Conservation (phyloP, 1,140 invertebrate genomes). For the Apis cerana region DNA sequence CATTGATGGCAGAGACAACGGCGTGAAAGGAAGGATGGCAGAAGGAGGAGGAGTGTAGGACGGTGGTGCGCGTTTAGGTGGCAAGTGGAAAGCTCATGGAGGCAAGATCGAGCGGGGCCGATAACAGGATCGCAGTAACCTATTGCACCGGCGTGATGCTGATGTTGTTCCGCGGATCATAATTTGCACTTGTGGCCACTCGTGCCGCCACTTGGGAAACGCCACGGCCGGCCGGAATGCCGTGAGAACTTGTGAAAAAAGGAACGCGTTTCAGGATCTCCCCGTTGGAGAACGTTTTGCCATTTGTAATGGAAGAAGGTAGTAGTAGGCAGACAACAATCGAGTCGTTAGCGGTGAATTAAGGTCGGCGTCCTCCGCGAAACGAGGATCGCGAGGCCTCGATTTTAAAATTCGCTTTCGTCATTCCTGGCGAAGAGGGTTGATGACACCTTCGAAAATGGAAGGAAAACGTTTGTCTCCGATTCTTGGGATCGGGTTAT, state of each 20-base stretch:
- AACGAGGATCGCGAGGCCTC: conserved; percentile 39
- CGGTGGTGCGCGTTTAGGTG: not conserved
- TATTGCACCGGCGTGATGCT: conserved; percentile 12
- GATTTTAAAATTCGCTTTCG: conserved; percentile 65
- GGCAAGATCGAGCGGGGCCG: conserved; percentile 12
- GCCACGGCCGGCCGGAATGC: conserved; percentile 14
- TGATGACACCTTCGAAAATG: no score
- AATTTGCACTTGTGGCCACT: conserved; percentile 15
- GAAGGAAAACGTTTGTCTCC: no score
- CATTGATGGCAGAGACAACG: not conserved
- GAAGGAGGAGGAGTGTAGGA: not conserved
- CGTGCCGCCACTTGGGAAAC: conserved; percentile 4
- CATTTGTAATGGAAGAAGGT: conserved; percentile 47
- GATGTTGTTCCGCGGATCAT: conserved; percentile 22
- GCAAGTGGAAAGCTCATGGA: not conserved
- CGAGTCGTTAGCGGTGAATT: conserved; percentile 51
- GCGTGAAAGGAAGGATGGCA: not conserved
- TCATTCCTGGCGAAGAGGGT: not conserved
- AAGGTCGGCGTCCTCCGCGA: conserved; percentile 54
- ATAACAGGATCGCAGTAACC: conserved; percentile 22
- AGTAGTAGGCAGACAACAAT: conserved; percentile 53
- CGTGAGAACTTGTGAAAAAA: conserved; percentile 44
- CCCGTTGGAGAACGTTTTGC: conserved; percentile 30
- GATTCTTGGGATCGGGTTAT: no score
- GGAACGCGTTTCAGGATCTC: conserved; percentile 13